These are phyloP conservation scores for Brevimyrus niger DNA, from an alignment of 2,113 vertebrate genomes.

Conservation along the genomic window DNA sequence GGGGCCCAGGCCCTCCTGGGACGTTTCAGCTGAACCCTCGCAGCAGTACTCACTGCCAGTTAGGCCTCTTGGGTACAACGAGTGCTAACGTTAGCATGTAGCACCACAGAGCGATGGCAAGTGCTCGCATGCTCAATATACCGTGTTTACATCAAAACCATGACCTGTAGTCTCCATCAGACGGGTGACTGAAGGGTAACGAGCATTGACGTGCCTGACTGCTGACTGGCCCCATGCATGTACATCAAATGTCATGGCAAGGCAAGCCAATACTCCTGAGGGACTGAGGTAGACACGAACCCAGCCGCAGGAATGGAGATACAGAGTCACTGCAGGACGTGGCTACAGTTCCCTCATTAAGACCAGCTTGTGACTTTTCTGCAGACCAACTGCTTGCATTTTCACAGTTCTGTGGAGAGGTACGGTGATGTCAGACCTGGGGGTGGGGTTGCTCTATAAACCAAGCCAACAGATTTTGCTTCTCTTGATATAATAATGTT, in stretches of 20 bases:
- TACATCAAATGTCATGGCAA: neutral
- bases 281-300: neutral
- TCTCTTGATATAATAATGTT: conserved; percentile 57
- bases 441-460: conserved; percentile 60
- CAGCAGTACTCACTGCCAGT: neutral
- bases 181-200: neutral
- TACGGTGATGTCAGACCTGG: conserved; percentile 31
- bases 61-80: neutral
- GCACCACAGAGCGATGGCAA: neutral
- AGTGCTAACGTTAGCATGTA: neutral
- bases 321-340: neutral
- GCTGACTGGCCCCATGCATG: neutral
- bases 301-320: neutral
- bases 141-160: neutral
- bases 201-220: neutral
- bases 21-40: neutral
- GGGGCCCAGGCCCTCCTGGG: neutral
- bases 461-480: conserved; percentile 59
- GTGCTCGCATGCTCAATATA: neutral
- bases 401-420: conserved; percentile 51
- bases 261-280: neutral
- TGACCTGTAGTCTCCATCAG: neutral
- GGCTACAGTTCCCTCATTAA: neutral
- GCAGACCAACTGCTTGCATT: conserved; percentile 69
- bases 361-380: conserved; percentile 31